A percentile compares a stretch with the other conserved stretches of the same genome.
phyloP scores from a whole-genome alignment of 1,140 invertebrate species.

The Lucilia cuprina region DNA sequence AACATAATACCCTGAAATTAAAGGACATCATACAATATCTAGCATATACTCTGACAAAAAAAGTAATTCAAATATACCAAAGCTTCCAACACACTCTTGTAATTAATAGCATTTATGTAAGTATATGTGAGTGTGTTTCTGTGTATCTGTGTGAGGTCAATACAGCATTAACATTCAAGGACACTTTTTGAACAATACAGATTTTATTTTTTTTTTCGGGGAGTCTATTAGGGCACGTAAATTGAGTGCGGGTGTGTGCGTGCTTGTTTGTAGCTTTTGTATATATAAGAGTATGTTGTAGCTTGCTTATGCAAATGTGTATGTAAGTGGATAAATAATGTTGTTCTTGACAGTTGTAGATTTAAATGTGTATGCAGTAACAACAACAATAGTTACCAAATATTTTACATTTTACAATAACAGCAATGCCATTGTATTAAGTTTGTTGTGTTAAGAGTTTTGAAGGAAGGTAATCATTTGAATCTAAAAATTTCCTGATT shows the following conservation, averaged over 20 bases:
- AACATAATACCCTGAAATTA: not conserved
- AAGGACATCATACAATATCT: not conserved
- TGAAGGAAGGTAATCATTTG: too few relatives aligned
- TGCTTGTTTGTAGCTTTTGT: not conserved
- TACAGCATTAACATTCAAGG: conserved; percentile 14
- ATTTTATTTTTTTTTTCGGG: not conserved
- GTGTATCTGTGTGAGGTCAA: conserved; percentile 1
- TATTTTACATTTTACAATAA: too few relatives aligned
- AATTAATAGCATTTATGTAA: conserved; percentile 1
- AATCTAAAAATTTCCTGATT: too few relatives aligned
- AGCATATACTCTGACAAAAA: not conserved
- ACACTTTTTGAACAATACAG: not conserved
- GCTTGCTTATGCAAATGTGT: not conserved
- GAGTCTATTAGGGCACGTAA: not conserved
- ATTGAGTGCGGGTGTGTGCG: not conserved
- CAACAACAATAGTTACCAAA: too few relatives aligned
- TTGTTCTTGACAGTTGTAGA: conserved; percentile 1
- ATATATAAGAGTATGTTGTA: not conserved
- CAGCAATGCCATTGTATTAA: too few relatives aligned
- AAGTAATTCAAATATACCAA: too few relatives aligned
- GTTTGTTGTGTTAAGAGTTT: too few relatives aligned
- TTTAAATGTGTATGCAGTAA: not conserved
- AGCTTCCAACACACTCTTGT: not conserved
- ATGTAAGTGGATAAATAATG: not conserved
- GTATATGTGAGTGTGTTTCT: not conserved